A percentile compares a stretch with the other conserved stretches of the same genome.
phyloP scores from a whole-genome alignment of 2,797 vertebrate genomes.

The Diceros bicornis region DNA sequence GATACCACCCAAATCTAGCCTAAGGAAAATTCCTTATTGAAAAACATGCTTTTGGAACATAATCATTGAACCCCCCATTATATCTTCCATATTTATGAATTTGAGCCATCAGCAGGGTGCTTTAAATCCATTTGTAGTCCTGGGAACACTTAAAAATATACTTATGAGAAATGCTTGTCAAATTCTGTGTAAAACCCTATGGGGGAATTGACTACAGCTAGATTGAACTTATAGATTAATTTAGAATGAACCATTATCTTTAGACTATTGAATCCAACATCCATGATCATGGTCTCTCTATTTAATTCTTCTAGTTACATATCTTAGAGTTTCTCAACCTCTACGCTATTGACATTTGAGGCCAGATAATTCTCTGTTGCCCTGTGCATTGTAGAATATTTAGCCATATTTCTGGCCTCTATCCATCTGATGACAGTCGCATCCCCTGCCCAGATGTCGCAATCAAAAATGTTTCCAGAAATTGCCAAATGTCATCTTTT shows the following conservation, averaged over 20 bases:
- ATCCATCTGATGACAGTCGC: neutral
- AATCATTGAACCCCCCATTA: neutral
- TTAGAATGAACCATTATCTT: neutral
- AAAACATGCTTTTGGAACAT: neutral
- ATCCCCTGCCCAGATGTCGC: neutral
- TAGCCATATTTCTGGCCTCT: neutral
- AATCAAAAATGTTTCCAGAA: neutral
- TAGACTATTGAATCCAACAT: neutral
- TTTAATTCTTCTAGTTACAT: conserved; percentile 24
- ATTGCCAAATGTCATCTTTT: neutral
- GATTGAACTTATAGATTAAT: conserved; percentile 5
- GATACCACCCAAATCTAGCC: neutral
- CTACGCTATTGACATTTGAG: neutral
- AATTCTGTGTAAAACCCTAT: neutral
- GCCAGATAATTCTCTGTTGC: neutral
- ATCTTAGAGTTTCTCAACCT: neutral
- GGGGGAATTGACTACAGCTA: neutral
- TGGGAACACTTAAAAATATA: neutral
- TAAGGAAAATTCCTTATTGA: conserved; percentile 2
- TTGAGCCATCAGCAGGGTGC: neutral
- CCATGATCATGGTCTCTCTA: neutral
- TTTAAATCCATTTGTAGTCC: neutral
- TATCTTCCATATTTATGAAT: neutral
- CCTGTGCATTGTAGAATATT: neutral
- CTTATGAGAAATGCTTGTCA: neutral